phyloP scores from a whole-genome alignment of 2,113 vertebrate genomes.

The Pleuronectes platessa region DNA sequence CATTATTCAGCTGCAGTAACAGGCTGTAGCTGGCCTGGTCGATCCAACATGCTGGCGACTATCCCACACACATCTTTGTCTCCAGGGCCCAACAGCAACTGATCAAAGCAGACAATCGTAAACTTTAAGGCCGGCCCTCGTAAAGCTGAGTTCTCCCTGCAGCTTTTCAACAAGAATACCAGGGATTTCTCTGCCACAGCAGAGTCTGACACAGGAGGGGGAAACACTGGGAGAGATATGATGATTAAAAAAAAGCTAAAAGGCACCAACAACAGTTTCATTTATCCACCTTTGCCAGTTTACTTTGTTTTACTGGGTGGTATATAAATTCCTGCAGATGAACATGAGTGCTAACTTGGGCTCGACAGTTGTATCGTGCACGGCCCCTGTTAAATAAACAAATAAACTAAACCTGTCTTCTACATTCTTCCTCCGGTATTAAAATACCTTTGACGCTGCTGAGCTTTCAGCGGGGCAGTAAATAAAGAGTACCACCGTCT shows the following conservation, averaged over 20 bases:
- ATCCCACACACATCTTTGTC: constrained; percentile 21
- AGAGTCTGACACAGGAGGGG: not conserved
- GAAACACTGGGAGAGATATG: not conserved
- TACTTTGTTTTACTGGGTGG: too few species aligned
- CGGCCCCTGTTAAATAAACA: too few species aligned
- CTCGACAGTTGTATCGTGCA: too few species aligned
- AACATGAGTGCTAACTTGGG: too few species aligned
- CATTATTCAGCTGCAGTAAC: not conserved
- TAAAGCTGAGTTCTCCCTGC: constrained; percentile 28
- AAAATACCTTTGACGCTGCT: not conserved
- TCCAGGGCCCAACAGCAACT: constrained; percentile 12
- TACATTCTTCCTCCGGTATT: not conserved
- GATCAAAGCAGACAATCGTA: constrained; percentile 52
- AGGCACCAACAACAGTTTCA: too few species aligned
- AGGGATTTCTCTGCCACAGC: not conserved
- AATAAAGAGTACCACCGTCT: too few species aligned
- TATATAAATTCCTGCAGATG: too few species aligned
- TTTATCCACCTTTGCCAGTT: too few species aligned
- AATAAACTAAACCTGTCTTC: too few species aligned
- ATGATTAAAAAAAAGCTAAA: too few species aligned
- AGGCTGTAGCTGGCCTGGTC: not conserved
- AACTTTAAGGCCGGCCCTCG: constrained; percentile 21
- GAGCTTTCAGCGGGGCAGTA: not conserved
- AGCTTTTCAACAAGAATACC: not conserved
- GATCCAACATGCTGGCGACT: not conserved